Evolutionary conservation across 2,888 invertebrate genomes (phyloP).

Genomic region (Hypselothyrea guttata): DNA sequence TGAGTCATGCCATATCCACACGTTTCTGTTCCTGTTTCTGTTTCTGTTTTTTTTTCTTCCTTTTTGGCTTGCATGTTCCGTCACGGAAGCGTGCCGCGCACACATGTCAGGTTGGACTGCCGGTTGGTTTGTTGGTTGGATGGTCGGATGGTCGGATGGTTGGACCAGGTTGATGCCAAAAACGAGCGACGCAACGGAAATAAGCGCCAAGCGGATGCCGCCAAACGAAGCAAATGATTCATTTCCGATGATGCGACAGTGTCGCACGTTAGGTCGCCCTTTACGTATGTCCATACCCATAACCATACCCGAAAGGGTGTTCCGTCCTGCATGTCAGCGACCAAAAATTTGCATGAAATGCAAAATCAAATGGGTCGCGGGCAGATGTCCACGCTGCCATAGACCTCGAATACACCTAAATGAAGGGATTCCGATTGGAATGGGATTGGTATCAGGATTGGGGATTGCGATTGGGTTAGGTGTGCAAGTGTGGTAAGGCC

Average conservation of each 20-base stretch:
- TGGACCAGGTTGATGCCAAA: conserved; percentile 60
- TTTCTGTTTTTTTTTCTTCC: too few relatives aligned
- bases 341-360: conserved; percentile 75
- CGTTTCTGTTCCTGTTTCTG: background rate
- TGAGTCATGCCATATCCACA: conserved; percentile 10
- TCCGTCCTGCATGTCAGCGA: conserved; percentile 41
- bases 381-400: conserved; percentile 2
- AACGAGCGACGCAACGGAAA: conserved; percentile 77
- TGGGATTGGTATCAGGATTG: background rate
- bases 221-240: conserved; percentile 82
- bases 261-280: conserved; percentile 30
- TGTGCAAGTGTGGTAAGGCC: conserved; percentile 28
- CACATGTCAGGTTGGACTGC: conserved; percentile 62
- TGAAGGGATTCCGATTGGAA: conserved; percentile 7
- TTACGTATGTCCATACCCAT: conserved; percentile 17
- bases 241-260: conserved; percentile 81
- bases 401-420: conserved; percentile 24
- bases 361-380: conserved; percentile 65
- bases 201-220: conserved; percentile 81
- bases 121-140: conserved; percentile 13
- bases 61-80: conserved; percentile 53
- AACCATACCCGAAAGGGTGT: background rate
- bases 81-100: conserved; percentile 75
- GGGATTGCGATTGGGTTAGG: background rate
- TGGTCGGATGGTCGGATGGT: conserved; percentile 14